Evolutionary conservation across 92 coral and sea anemone species (phyloP).

Genomic region (Zoanthus sansibaricus): DNA sequence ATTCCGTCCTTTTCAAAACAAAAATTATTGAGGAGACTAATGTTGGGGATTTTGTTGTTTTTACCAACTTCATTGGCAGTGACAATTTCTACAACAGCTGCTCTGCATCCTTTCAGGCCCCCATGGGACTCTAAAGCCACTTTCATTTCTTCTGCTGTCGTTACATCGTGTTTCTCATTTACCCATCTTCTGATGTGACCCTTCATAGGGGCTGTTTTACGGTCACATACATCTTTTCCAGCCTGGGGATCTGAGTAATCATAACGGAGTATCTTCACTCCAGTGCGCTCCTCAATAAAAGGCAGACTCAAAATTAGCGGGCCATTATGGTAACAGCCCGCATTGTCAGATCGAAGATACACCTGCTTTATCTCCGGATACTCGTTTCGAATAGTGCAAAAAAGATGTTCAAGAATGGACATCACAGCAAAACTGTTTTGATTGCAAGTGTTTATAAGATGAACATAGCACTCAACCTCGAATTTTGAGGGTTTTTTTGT

Average conservation of each 20-base stretch:
- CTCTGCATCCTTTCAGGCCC: slow-evolving; percentile 49
- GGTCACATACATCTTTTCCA: slow-evolving; percentile 40
- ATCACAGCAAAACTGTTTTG: slow-evolving; percentile 64
- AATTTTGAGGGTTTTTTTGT: slow-evolving; percentile 15
- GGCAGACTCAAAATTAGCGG: slow-evolving; percentile 57
- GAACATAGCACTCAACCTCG: slow-evolving; percentile 77
- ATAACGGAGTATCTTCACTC: neutral
- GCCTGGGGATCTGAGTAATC: slow-evolving; percentile 37
- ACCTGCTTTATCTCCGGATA: slow-evolving; percentile 53
- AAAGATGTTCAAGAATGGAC: slow-evolving; percentile 56
- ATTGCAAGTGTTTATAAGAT: slow-evolving; percentile 57
- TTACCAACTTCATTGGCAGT: slow-evolving; percentile 34
- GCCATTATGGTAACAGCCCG: slow-evolving; percentile 65
- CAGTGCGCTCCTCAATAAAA: slow-evolving; percentile 11
- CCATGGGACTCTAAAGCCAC: slow-evolving; percentile 28
- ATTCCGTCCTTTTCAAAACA: slow-evolving; percentile 44
- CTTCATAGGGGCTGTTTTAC: slow-evolving; percentile 49
- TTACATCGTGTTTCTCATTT: slow-evolving; percentile 51
- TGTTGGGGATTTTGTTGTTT: slow-evolving; percentile 51
- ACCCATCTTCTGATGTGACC: slow-evolving; percentile 42
- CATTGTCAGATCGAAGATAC: slow-evolving; percentile 65
- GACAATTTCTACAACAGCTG: slow-evolving; percentile 42
- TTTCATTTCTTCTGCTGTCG: slow-evolving; percentile 49
- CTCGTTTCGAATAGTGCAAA: slow-evolving; percentile 48
- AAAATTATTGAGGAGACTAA: slow-evolving; percentile 52